Base-by-base conservation (phyloP, 2,888 invertebrate species). In the Apoda limacodes region DNA sequence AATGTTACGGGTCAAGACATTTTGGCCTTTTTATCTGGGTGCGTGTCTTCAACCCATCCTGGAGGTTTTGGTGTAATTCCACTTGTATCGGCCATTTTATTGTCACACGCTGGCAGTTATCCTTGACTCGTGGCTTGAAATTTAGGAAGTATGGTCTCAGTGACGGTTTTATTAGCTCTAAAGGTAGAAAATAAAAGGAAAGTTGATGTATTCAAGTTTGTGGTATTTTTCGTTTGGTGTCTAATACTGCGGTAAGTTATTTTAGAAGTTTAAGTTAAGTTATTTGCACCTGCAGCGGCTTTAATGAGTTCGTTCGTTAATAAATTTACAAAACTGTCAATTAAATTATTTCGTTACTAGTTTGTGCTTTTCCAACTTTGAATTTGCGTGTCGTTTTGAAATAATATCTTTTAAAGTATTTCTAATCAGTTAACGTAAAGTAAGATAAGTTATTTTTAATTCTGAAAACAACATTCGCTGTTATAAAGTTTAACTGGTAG, bases 11-110 rank as follows among this genome's bases (percentile, higher is more conserved):
- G 28, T 54, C 62, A 43, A 31, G 2, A 3, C 40, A 26, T 6
- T 10, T 23, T 62, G 64, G 65, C 50, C 44, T 39, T 46, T 42
- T 22, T 7, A 11, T 38, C 37, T 46, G 46, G 54, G 61, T 75
- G 78, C 78, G 78, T 80, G 78, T 58, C 52, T 60, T 42, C 37
- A 42, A 49, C 56, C 72, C 66, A 78, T 80, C 72, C 58, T 43
- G 53, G 47, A 52, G 60, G 60, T 59, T 61, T 55, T 52, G 53
- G 63, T 57, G 66, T 68, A 71, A 71, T 66, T 63, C 71, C 75
- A 76, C 78, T 80, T 74, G 71, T 76, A 67, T 67, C 50, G 63
- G 64, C 60, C 67, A 65, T 74, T 74, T 71, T 74, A 74, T 65
- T 64, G 74, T 72, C 67, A 72, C 75, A 72, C 72, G 63, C 60